Evolutionary conservation across 2,797 vertebrate genomes (phyloP).

Genomic region (Bucorvus abyssinicus): DNA sequence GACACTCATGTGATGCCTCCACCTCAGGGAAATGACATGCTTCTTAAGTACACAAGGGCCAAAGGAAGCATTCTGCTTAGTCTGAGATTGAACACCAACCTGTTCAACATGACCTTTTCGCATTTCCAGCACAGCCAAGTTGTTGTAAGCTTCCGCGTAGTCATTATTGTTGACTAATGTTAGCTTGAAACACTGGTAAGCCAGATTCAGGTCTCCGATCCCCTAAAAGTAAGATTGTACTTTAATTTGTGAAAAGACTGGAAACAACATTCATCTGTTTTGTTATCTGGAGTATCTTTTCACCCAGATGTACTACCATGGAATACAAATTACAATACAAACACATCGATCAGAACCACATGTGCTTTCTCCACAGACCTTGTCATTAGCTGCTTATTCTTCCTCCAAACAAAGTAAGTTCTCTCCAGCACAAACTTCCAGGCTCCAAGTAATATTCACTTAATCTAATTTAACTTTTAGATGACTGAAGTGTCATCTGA

Average conservation of each 20-base stretch:
- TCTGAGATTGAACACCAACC: slow-evolving; percentile 75
- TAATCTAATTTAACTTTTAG: neutral
- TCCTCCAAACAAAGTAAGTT: neutral
- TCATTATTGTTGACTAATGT: slow-evolving; percentile 89
- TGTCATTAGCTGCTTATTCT: neutral
- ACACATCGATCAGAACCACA: neutral
- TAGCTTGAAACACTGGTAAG: slow-evolving; percentile 93
- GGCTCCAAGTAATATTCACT: neutral
- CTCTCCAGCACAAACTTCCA: neutral
- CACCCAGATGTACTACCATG: neutral
- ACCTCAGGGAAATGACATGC: neutral
- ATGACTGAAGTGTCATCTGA: neutral
- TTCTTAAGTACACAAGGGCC: neutral
- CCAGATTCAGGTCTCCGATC: slow-evolving; percentile 88
- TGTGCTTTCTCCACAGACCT: neutral
- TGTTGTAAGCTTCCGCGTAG: slow-evolving; percentile 95
- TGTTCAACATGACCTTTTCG: slow-evolving; percentile 89
- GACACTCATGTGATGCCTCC: neutral
- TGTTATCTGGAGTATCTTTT: neutral
- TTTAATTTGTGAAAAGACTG: neutral
- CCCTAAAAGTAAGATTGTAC: slow-evolving; percentile 78
- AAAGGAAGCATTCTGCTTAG: neutral
- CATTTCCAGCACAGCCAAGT: slow-evolving; percentile 93
- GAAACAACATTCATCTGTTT: neutral
- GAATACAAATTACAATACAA: neutral